These are phyloP conservation scores for Desmophyllum pertusum DNA, from an alignment of 92 coral and sea anemone genomes.

Conservation along the genomic window DNA sequence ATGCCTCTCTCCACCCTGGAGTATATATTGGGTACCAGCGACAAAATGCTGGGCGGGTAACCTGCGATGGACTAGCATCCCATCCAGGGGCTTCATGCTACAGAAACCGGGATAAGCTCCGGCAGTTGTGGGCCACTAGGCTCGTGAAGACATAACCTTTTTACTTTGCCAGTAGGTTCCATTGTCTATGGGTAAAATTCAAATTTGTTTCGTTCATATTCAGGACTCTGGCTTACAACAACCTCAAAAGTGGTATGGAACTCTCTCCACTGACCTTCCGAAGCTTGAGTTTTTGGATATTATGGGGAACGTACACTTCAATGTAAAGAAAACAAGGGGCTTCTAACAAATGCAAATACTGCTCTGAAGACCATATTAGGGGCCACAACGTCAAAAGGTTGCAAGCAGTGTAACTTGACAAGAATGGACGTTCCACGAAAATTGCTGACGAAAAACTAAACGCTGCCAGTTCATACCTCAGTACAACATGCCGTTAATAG, in stretches of 20 bases:
- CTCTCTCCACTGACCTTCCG: constrained; percentile 31
- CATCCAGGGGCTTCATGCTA: too few species aligned
- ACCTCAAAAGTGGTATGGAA: constrained; percentile 50
- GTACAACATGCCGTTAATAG: constrained; percentile 32
- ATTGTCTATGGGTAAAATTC: too few species aligned
- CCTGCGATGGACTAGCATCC: too few species aligned
- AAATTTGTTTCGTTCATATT: neutral
- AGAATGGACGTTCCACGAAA: constrained; percentile 35
- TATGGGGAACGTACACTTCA: constrained; percentile 42
- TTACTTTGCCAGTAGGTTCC: too few species aligned
- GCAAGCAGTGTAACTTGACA: constrained; percentile 48
- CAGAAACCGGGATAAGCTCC: too few species aligned
- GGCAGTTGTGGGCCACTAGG: too few species aligned
- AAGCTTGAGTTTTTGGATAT: constrained; percentile 35
- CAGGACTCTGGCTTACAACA: constrained; percentile 49
- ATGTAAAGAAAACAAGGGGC: neutral
- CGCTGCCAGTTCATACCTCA: constrained; percentile 44
- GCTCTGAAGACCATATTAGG: constrained; percentile 42
- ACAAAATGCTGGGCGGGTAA: too few species aligned
- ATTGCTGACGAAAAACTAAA: neutral
- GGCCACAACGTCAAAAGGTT: constrained; percentile 30
- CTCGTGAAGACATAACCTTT: too few species aligned
- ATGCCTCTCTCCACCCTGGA: too few species aligned
- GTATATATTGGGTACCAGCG: too few species aligned
- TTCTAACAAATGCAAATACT: constrained; percentile 34